A percentile compares a stretch with the other conserved stretches of the same genome.
phyloP scores from a whole-genome alignment of 2,797 vertebrate genomes.

The Tenualosa thibaudeaui region DNA sequence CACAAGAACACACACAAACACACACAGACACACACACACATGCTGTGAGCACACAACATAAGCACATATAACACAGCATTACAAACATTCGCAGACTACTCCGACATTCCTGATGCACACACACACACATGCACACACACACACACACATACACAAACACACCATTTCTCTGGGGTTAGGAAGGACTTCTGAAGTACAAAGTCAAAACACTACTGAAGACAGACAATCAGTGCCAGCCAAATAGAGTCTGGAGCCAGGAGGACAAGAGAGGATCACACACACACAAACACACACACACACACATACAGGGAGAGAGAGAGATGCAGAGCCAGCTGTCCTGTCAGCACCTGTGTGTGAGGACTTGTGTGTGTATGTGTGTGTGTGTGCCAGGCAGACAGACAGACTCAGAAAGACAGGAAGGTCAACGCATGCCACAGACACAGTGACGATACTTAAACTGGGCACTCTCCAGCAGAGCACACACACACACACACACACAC shows the following conservation, averaged over 20 bases:
- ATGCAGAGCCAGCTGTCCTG: constrained; percentile 50
- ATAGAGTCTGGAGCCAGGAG: constrained; percentile 51
- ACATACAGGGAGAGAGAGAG: constrained; percentile 35
- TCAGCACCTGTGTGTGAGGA: constrained; percentile 65
- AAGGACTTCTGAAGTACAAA: constrained; percentile 32
- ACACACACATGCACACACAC: background rate
- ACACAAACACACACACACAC: constrained; percentile 29
- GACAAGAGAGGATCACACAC: constrained; percentile 34
- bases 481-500: constrained; percentile 33
- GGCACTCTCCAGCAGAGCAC: constrained; percentile 50
- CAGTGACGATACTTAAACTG: constrained; percentile 74
- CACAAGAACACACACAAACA: constrained; percentile 39
- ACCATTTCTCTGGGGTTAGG: constrained; percentile 34
- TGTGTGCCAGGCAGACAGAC: constrained; percentile 48
- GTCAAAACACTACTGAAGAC: constrained; percentile 39
- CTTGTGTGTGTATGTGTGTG: constrained; percentile 27
- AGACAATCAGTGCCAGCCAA: constrained; percentile 45
- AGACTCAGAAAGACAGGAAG: constrained; percentile 56
- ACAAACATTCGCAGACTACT: constrained; percentile 2
- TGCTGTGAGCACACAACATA: constrained; percentile 40
- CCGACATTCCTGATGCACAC: constrained; percentile 5
- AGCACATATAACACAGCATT: constrained; percentile 37
- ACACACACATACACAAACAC: constrained; percentile 24
- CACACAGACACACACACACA: constrained; percentile 42
- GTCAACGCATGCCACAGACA: constrained; percentile 73